These are phyloP conservation scores for Podabrus alpinus DNA, from an alignment of 2,888 invertebrate genomes.

Conservation along the genomic window DNA sequence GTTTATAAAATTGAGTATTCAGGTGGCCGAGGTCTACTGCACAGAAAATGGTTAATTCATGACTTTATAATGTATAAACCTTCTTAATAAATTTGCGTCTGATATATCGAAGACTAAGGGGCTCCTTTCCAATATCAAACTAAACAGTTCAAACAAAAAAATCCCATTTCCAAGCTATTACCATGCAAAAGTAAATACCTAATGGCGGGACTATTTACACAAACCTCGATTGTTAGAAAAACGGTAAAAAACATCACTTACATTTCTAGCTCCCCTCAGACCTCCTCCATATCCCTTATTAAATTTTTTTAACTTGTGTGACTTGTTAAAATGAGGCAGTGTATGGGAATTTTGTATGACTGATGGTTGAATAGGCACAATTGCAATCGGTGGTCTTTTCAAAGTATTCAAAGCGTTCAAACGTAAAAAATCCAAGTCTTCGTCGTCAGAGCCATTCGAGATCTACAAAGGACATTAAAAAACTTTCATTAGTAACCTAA, in stretches of 20 bases:
- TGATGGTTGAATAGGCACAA: not conserved
- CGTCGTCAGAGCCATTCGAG: slow-evolving; percentile 55
- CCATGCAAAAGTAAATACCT: too few species aligned
- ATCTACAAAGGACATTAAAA: slow-evolving; percentile 32
- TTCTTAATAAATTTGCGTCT: too few species aligned
- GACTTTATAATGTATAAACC: too few species aligned
- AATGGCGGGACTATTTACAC: too few species aligned
- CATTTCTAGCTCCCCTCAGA: slow-evolving; percentile 35
- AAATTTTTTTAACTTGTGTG: slow-evolving; percentile 2
- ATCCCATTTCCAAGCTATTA: too few species aligned
- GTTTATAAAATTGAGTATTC: too few species aligned
- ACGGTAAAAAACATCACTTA: slow-evolving; percentile 24
- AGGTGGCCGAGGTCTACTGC: too few species aligned
- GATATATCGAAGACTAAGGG: too few species aligned
- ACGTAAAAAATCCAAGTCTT: slow-evolving; percentile 58
- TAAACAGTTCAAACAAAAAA: too few species aligned
- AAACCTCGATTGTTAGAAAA: not conserved
- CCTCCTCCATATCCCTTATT: slow-evolving; percentile 30
- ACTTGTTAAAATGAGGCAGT: not conserved
- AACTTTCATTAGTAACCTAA: slow-evolving; percentile 1
- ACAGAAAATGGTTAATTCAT: too few species aligned
- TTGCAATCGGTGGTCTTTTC: slow-evolving; percentile 36
- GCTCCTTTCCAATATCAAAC: too few species aligned
- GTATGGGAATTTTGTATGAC: not conserved
- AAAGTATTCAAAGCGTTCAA: slow-evolving; percentile 58